Evolutionary conservation across 2,888 invertebrate genomes (phyloP).

Genomic region (Belgica antarctica): DNA sequence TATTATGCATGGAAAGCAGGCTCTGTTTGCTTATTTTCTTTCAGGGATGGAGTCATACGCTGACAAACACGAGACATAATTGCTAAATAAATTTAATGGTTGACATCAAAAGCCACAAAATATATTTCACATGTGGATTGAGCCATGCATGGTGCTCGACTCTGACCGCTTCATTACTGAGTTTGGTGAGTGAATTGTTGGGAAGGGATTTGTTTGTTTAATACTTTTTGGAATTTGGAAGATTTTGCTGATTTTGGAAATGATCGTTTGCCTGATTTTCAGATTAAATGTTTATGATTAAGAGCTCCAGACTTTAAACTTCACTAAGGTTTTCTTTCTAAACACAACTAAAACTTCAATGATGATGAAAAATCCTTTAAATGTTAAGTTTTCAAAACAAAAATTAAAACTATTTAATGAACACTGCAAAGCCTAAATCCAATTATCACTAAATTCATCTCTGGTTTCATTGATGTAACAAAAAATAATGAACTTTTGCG

Average conservation of each 20-base stretch:
- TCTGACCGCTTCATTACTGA: constrained; percentile 9
- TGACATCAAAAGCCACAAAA: constrained; percentile 25
- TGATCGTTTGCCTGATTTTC: too few species aligned
- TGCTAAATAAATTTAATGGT: constrained; percentile 25
- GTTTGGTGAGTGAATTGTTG: too few species aligned
- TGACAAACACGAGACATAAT: neutral
- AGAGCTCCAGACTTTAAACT: too few species aligned
- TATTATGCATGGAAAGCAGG: constrained; percentile 24
- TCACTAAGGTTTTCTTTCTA: too few species aligned
- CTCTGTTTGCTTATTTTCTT: neutral
- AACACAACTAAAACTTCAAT: too few species aligned
- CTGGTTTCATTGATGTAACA: too few species aligned
- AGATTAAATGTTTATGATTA: too few species aligned
- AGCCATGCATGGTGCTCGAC: neutral
- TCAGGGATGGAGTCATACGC: constrained; percentile 5
- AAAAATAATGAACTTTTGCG: neutral
- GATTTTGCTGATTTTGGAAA: too few species aligned
- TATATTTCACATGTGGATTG: constrained; percentile 10
- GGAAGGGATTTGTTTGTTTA: too few species aligned
- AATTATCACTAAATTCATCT: too few species aligned
- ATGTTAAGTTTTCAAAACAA: neutral
- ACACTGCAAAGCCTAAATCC: too few species aligned
- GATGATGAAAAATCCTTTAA: constrained; percentile 8
- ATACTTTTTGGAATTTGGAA: too few species aligned
- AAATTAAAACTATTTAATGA: neutral